A percentile compares a stretch with the other conserved stretches of the same genome.
Conservation (phyloP, 2,888 invertebrate species). For the Polymixis lichenea region DNA sequence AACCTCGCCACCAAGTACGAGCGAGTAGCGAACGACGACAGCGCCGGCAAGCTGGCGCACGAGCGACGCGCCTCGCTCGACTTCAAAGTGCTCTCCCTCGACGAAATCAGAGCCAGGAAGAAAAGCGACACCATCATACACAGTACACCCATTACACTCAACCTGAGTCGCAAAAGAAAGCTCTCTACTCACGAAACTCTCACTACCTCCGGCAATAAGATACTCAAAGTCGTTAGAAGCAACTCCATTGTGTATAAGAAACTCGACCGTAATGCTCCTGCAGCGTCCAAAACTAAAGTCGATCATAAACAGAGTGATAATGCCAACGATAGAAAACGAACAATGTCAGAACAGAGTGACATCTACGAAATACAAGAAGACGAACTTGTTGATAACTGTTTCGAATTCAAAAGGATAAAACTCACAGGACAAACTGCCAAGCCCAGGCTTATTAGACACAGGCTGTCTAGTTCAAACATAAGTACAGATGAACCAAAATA, state of each 20-base stretch:
- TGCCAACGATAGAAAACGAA: conserved; percentile 80
- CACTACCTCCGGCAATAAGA: conserved; percentile 85
- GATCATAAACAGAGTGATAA: conserved; percentile 75
- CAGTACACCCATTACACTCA: conserved; percentile 80
- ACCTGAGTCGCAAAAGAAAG: conserved; percentile 83
- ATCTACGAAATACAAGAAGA: conserved; percentile 81
- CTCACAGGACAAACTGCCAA: conserved; percentile 78
- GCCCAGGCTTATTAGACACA: conserved; percentile 83
- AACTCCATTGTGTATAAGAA: conserved; percentile 88
- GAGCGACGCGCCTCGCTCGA: conserved; percentile 79
- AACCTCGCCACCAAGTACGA: conserved; percentile 85
- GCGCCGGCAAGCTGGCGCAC: conserved; percentile 77
- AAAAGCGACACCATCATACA: conserved; percentile 75
- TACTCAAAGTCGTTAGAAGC: conserved; percentile 86
- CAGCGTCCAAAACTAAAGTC: conserved; percentile 68
- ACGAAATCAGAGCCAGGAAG: conserved; percentile 88
- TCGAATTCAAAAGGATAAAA: conserved; percentile 85
- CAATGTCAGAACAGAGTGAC: conserved; percentile 83
- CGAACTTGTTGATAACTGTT: conserved; percentile 84
- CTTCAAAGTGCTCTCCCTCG: conserved; percentile 88
- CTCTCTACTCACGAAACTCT: conserved; percentile 85
- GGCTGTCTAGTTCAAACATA: conserved; percentile 72
- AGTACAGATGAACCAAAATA: conserved; percentile 65
- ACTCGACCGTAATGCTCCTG: conserved; percentile 75
- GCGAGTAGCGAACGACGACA: conserved; percentile 88